A percentile compares a stretch with the other conserved stretches of the same genome.
Evolutionary conservation across 30 jellyfish, hydroid and myxozoan genomes (phyloP).

Genomic region (Clytia hemisphaerica): DNA sequence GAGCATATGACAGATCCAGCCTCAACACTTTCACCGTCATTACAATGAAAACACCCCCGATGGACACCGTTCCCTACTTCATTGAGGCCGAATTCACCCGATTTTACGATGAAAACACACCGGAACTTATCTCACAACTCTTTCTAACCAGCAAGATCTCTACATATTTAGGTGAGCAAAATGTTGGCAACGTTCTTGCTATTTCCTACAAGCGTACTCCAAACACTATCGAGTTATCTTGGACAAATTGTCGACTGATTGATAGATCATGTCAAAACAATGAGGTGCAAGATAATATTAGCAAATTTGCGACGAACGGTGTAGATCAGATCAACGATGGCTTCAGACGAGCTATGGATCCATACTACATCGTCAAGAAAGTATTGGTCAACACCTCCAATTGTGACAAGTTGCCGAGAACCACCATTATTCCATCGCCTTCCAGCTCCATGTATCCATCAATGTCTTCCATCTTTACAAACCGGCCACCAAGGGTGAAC

Average conservation of each 20-base stretch:
- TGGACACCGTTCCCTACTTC: constrained; percentile 33
- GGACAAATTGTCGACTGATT: constrained; percentile 80
- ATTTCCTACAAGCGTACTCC: constrained; percentile 34
- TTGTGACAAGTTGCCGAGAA: too few relatives aligned
- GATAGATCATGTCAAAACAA: constrained; percentile 48
- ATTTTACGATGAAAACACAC: constrained; percentile 52
- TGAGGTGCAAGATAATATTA: constrained; percentile 11
- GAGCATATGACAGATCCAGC: constrained; percentile 67
- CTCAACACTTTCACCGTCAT: constrained; percentile 49
- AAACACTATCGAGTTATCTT: constrained; percentile 10
- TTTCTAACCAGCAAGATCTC: constrained; percentile 54
- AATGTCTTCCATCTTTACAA: constrained; percentile 2
- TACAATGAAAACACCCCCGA: constrained; percentile 44
- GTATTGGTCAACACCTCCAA: constrained; percentile 10
- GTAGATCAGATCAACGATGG: neutral
- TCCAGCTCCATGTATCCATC: neutral
- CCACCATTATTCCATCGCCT: constrained; percentile 18
- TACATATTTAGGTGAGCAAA: constrained; percentile 49
- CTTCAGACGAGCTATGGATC: constrained; percentile 37
- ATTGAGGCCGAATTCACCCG: constrained; percentile 37
- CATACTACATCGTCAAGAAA: constrained; percentile 36
- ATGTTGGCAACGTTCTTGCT: constrained; percentile 31
- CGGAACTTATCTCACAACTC: constrained; percentile 78
- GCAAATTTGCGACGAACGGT: constrained; percentile 25
- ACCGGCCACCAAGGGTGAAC: constrained; percentile 17